These are phyloP conservation scores for Odobenus rosmarus DNA, from an alignment of 2,113 vertebrate genomes.

Conservation along the genomic window DNA sequence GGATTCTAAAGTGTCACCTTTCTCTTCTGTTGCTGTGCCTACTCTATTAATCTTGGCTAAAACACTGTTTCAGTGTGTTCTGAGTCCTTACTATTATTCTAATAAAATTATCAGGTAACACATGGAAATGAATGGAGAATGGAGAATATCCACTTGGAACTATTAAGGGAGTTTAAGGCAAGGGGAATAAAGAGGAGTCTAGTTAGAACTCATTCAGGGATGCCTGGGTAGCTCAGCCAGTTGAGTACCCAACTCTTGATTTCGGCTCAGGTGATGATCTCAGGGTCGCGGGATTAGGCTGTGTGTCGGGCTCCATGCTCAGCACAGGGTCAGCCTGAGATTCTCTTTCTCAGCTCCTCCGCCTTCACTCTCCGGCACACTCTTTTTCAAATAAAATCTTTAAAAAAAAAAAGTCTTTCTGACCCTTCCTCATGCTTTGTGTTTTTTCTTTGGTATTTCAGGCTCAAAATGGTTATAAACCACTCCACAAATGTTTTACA, in stretches of 20 bases:
- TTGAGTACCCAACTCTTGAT: neutral
- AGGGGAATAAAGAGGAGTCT: neutral
- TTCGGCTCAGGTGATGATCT: neutral
- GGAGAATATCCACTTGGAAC: neutral
- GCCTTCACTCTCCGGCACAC: neutral
- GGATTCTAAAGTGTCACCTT: neutral
- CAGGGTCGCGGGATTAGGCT: neutral
- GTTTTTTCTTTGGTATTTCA: neutral
- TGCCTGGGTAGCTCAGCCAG: neutral
- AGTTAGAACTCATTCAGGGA: neutral
- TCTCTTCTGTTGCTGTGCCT: neutral
- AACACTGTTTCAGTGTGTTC: neutral
- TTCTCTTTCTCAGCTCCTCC: neutral
- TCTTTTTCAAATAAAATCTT: neutral
- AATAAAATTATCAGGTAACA: neutral
- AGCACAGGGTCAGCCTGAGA: neutral
- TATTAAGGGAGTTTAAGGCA: neutral
- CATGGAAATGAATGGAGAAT: neutral
- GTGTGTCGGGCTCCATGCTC: neutral
- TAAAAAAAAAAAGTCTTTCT: neutral
- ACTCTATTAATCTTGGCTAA: neutral
- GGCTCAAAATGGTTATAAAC: neutral
- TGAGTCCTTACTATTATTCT: neutral
- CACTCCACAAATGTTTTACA: constrained; percentile 15
- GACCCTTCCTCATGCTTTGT: neutral